Percentiles rank a stretch among this genome's conserved stretches.
Evolutionary conservation across 2,888 invertebrate species (phyloP).

Genomic region (Caenorhabditis auriculariae): DNA sequence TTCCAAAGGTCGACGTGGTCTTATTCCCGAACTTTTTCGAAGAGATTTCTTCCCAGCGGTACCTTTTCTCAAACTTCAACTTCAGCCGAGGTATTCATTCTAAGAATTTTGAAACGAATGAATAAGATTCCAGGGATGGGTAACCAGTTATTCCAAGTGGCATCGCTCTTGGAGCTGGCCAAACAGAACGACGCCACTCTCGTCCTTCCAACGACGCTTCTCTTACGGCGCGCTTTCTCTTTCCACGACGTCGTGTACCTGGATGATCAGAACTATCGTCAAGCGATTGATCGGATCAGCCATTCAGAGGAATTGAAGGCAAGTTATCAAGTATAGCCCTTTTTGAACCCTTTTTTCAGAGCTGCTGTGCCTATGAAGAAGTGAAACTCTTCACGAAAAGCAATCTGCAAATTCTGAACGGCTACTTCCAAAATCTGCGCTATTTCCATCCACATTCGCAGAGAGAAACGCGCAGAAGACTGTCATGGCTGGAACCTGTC

Average conservation of each 20-base stretch:
- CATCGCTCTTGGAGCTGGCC: conserved; percentile 46
- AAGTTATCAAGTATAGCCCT: background rate
- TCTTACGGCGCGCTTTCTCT: conserved; percentile 26
- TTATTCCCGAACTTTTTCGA: too few relatives aligned
- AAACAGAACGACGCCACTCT: conserved; percentile 30
- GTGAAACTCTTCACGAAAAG: conserved; percentile 7
- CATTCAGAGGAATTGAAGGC: conserved; percentile 5
- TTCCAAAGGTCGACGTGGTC: too few relatives aligned
- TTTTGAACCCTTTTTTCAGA: too few relatives aligned
- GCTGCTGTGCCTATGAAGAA: conserved; percentile 43
- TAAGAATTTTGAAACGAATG: too few relatives aligned
- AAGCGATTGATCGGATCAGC: background rate
- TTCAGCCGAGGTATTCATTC: too few relatives aligned
- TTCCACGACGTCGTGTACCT: conserved; percentile 9
- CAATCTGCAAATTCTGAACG: conserved; percentile 25
- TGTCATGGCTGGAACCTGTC: conserved; percentile 3
- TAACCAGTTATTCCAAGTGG: conserved; percentile 61
- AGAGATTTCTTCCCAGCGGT: too few relatives aligned
- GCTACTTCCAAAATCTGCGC: conserved; percentile 55
- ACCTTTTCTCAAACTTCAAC: too few relatives aligned
- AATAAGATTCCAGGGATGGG: conserved; percentile 51
- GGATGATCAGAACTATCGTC: background rate
- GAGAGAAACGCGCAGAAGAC: conserved; percentile 1
- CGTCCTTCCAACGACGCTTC: conserved; percentile 40
- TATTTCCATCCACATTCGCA: conserved; percentile 41